Evolutionary conservation across 1,140 invertebrate species (phyloP), one percentile per base, ranked within the genome.

Genomic region (Portunus trituberculatus): DNA sequence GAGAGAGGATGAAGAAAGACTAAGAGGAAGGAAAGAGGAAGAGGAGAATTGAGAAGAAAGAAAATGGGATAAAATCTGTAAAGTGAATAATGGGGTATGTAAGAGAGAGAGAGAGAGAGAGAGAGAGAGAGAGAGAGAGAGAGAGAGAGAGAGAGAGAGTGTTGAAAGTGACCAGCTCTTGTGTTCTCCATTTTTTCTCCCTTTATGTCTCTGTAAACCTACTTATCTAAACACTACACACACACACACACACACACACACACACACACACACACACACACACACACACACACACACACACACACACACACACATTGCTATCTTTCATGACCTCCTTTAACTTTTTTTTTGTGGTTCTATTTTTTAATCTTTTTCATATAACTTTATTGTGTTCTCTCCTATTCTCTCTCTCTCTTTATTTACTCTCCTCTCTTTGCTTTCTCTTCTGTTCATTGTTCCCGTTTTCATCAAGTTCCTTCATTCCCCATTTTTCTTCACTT

Each of bases 231-330:
- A 10, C 16, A 14, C 10, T 59, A 20, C 52, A 59, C 52, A 52
- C 16, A 45, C 46, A 46, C 39, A 87, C 29, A 88, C 28, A 94
- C 45, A 94, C n/a, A 88, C 84, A 94, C 45, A 94, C 20, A 45
- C 45, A 94, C 83, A 88, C 84, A 88, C 28, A 94, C 84, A 59
- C 28, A 94, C 39, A 94, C 28, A 92, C n/a, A 92, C 29, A 92
- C 52, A 32, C 52, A 82, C 7, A 91, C 25, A 91, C 46, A 91
- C 46, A 91, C 16, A 91, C 46, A 91, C 46, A 91, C 46, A 91
- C 52, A 45, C 46, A 91, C 29, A 59, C 52, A 59, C 67, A 7
- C 67, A 20, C 12, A n/a, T n/a, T n/a, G 20, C 67, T n/a, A n/a
- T 20, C 67, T n/a, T n/a, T 20, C 67, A 20, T 76, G 67, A n/a